Percentiles rank a stretch among this genome's conserved stretches.
Conservation (phyloP, 2,888 invertebrate species). For the Onchidella celtica region DNA sequence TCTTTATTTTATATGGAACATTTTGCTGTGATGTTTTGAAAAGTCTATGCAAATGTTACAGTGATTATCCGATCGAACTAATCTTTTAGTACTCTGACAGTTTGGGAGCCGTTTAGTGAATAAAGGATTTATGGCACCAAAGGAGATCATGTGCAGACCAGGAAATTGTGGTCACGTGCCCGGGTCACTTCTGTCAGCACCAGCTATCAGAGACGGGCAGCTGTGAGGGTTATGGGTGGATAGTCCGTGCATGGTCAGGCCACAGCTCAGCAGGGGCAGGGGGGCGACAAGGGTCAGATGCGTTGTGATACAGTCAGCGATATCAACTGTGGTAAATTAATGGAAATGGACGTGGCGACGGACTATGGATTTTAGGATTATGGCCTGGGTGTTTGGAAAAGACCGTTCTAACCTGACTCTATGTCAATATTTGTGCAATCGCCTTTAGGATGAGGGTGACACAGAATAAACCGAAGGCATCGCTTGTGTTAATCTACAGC, state of each 20-base stretch:
- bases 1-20: too few species aligned
- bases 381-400: background rate
- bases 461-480: too few species aligned
- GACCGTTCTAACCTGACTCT: background rate
- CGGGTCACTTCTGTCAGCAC: background rate
- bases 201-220: background rate
- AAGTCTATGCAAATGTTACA: too few species aligned
- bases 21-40: too few species aligned
- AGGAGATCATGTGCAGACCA: too few species aligned
- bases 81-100: too few species aligned
- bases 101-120: too few species aligned
- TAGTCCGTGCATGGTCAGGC: background rate
- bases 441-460: background rate
- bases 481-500: too few species aligned
- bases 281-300: background rate
- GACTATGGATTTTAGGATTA: background rate
- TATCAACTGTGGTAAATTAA: background rate
- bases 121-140: too few species aligned
- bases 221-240: background rate
- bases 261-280: background rate
- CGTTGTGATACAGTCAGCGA: background rate
- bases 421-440: background rate
- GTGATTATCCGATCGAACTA: too few species aligned
- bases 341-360: background rate
- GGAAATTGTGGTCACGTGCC: background rate